Conservation (phyloP, 2,797 vertebrate genomes). For the Heteromormyrus szaboi region DNA sequence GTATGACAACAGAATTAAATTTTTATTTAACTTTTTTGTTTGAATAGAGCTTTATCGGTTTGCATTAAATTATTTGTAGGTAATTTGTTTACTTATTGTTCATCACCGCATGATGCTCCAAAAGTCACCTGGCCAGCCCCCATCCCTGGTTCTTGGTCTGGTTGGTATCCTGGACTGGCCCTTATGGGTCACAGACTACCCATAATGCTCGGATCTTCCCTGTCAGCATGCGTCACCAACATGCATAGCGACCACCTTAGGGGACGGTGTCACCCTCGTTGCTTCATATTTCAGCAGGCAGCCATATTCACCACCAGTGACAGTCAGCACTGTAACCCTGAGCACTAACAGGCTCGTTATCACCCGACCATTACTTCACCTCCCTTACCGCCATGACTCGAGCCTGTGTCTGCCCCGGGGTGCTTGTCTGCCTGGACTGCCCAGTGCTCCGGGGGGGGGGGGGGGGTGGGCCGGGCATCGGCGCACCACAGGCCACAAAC, state of each 20-base stretch:
- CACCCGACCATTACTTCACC: background rate
- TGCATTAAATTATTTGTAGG: background rate
- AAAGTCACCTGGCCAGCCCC: background rate
- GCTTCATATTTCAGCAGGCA: background rate
- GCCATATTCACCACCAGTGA: background rate
- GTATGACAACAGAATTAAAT: background rate
- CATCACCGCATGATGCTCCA: background rate
- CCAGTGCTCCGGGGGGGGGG: background rate
- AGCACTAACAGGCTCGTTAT: background rate
- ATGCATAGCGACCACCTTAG: background rate
- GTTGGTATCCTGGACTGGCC: background rate
- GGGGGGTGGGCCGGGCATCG: background rate
- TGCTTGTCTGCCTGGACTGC: background rate
- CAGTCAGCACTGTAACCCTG: background rate
- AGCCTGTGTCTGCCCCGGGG: background rate
- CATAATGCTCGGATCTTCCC: background rate
- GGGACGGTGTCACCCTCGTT: background rate
- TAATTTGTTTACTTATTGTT: background rate
- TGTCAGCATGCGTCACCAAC: background rate
- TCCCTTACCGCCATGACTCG: background rate
- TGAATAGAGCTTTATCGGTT: background rate
- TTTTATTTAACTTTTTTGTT: background rate
- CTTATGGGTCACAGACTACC: background rate
- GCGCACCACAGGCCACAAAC: background rate
- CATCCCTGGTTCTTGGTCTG: background rate